phyloP scores from a whole-genome alignment of 2,113 vertebrate species.

The Fregetta grallaria region DNA sequence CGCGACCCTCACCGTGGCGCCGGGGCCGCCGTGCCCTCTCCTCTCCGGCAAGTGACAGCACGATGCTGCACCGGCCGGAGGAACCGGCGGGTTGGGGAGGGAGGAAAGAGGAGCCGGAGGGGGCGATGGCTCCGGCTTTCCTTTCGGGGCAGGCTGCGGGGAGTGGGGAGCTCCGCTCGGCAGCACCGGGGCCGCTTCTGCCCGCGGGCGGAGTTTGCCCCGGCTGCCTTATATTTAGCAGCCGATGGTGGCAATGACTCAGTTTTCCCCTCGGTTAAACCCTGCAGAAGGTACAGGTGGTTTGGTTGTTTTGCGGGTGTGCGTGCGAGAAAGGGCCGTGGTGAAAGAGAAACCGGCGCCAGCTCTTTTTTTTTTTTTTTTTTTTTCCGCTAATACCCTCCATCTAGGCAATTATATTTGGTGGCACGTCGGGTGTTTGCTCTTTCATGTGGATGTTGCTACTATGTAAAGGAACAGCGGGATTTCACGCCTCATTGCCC shows the following conservation, averaged over 20 bases:
- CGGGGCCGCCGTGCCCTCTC: background rate
- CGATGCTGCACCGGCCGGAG: background rate
- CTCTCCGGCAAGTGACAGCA: background rate
- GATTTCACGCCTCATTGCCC: constrained; percentile 60
- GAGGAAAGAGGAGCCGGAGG: background rate
- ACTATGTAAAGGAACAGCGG: background rate
- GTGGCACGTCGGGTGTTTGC: background rate
- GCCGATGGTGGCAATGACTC: background rate
- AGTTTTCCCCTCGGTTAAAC: background rate
- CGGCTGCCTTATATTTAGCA: background rate
- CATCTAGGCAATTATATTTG: background rate
- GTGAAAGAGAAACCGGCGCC: background rate
- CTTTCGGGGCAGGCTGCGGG: background rate
- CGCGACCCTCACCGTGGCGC: background rate
- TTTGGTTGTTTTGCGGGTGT: background rate
- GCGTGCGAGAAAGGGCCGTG: background rate
- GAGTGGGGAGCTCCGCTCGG: background rate
- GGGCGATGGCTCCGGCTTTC: background rate
- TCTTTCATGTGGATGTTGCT: constrained; percentile 6
- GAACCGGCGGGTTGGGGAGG: background rate
- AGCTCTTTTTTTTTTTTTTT: background rate
- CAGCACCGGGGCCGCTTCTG: background rate
- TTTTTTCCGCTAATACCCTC: background rate
- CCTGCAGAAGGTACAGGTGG: background rate
- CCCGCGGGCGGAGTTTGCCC: background rate